These are phyloP conservation scores for Hymenochirus boettgeri DNA, from an alignment of 2,113 vertebrate species.

Conservation along the genomic window DNA sequence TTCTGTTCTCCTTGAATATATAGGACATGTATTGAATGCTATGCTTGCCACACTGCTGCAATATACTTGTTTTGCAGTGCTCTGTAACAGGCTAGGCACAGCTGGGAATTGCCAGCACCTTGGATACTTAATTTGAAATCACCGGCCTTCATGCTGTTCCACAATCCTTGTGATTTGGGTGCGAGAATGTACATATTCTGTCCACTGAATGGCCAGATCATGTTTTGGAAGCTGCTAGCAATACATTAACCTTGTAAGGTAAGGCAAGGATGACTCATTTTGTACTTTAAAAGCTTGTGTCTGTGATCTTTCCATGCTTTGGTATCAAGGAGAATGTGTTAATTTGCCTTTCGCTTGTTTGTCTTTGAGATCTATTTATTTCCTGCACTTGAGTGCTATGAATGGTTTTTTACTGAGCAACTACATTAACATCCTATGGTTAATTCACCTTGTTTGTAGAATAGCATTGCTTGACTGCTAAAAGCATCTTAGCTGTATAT, in stretches of 20 bases:
- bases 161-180: slow-evolving; percentile 56
- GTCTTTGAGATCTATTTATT: slow-evolving; percentile 52
- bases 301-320: slow-evolving; percentile 49
- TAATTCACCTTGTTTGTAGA: slow-evolving; percentile 35
- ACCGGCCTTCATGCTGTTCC: slow-evolving; percentile 52
- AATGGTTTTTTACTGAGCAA: slow-evolving; percentile 42
- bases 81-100: slow-evolving; percentile 60
- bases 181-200: slow-evolving; percentile 57
- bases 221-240: slow-evolving; percentile 70
- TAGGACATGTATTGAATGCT: slow-evolving; percentile 83
- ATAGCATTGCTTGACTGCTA: slow-evolving; percentile 40
- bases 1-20: slow-evolving; percentile 77
- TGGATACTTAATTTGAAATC: slow-evolving; percentile 52
- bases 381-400: slow-evolving; percentile 58
- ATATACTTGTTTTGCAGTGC: slow-evolving; percentile 84
- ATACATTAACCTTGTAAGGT: slow-evolving; percentile 75
- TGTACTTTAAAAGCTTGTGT: slow-evolving; percentile 57
- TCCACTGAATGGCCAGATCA: slow-evolving; percentile 63
- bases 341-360: slow-evolving; percentile 47
- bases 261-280: slow-evolving; percentile 75
- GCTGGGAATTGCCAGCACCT: slow-evolving; percentile 57
- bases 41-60: slow-evolving; percentile 87
- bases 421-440: slow-evolving; percentile 49
- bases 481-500: slow-evolving; percentile 33
- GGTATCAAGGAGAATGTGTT: slow-evolving; percentile 48